These are phyloP conservation scores for Oreochromis spilurus DNA, from an alignment of 2,113 vertebrate genomes.

Conservation along the genomic window DNA sequence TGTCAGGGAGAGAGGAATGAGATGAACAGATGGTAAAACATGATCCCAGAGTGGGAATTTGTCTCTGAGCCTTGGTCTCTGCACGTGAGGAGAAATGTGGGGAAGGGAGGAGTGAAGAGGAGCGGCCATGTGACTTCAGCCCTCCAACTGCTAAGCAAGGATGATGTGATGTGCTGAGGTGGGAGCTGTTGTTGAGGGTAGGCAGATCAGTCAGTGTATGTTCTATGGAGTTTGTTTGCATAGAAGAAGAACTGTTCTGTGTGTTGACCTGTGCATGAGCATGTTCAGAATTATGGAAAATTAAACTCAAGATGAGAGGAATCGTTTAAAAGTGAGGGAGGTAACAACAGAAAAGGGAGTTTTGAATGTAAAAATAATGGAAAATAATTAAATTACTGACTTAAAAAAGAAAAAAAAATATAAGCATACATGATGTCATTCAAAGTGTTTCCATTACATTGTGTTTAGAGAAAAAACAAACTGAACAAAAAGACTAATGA, in stretches of 20 bases:
- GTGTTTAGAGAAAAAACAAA: not conserved
- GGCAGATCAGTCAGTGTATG: not conserved
- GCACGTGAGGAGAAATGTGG: conserved; percentile 39
- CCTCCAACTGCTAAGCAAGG: conserved; percentile 3
- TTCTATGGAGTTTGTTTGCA: not conserved
- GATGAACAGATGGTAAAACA: not conserved
- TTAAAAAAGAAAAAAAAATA: not conserved
- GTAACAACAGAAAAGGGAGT: not conserved
- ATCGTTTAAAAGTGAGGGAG: not conserved
- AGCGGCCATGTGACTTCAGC: conserved; percentile 23
- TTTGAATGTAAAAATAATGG: not conserved
- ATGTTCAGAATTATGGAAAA: not conserved
- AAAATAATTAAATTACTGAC: not conserved
- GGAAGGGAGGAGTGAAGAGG: not conserved
- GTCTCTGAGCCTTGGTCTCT: conserved; percentile 1
- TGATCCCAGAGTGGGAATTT: not conserved
- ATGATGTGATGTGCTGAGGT: not conserved
- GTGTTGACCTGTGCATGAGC: not conserved
- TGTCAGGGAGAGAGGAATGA: not conserved
- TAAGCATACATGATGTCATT: not conserved
- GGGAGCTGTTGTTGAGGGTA: not conserved
- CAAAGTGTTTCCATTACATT: not conserved
- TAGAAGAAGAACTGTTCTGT: not conserved
- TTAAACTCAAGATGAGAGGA: not conserved
- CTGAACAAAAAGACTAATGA: not conserved